Evolutionary conservation across 2,113 vertebrate species (phyloP), one percentile per base, ranked within the genome.

Genomic region (Globicephala melas): DNA sequence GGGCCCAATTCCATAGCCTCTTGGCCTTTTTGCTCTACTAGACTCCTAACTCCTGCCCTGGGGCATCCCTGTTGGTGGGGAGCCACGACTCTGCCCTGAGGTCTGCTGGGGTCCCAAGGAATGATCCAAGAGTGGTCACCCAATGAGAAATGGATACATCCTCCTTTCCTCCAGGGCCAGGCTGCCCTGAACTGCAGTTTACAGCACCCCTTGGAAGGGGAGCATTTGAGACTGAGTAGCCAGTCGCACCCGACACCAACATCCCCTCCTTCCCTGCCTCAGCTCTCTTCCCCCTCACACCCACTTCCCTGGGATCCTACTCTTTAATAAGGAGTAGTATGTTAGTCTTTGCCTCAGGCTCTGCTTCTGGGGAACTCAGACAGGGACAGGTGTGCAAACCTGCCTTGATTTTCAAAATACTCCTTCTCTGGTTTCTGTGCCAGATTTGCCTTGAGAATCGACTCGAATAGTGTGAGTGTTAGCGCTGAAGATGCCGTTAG

Each of bases 361-460:
- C 58, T 80, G 79, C 86, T 96, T 89, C 77, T 21, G 33, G 89
- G 82, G 25, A 95, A 53, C 68, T 91, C 50, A 17, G 88, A 28
- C 36, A 26, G 68, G n/a, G 36, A 87, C 11, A 90, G 92, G 68
- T 80, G 18, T 90, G 68, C 83, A 89, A 92, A 85, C 18, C 86
- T 92, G 91, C 55, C 63, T 60, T 38, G 63, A 88, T 71, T 97
- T 98, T 86, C 76, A 60, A 77, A 85, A 71, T 13, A 80, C 10
- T 8, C 9, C 62, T 58, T 65, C 50, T 76, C 65, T 15, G 15
- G n/a, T 63, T 63, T 91, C 95, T 70, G 33, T 65, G 31, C 77
- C 25, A 73, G 36, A 63, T 89, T 93, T 74, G 81, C 77, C 67
- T 96, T 93, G 68, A 82, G 44, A 96, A 93, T 93, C 0, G 21